Evolutionary conservation across 2,888 invertebrate genomes (phyloP), one percentile per base, ranked within the genome.

Genomic region (Aleiodes testaceus): DNA sequence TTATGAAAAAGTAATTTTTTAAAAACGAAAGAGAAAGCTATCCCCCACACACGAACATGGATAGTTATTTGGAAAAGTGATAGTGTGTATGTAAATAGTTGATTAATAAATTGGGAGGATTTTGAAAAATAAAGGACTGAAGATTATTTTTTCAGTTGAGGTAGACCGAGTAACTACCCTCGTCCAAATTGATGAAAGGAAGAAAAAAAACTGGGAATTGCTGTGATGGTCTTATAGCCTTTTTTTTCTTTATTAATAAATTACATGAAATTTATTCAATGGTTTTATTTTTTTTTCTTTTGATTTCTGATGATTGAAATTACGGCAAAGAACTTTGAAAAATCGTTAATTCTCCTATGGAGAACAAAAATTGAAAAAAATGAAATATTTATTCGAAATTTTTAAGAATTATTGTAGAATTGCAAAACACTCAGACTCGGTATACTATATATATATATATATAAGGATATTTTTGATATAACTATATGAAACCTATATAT

Each of bases 401-500:
- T 78, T 73, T 72, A 72, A 79, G 79, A 80, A 82, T 80, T 77
- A 82, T 79, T 79, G 76, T 77, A 79, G 9, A 16, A 26, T 59
- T 42, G 59, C 55, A 30, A 79, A 72, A 81, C 83, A 85, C 82
- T 81, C 75, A 53, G 36, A 63, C 20, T 53, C 72, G 77, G 82
- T 84, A 85, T 81, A 80, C 79, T 84, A 82, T 81, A 81, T 80
- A 78, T 80, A 79, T 79, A 80, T 80, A 82, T 81, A 84, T 79
- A 81, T 87, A 86, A 87, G 85, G 82, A 87, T 87, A 87, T 87
- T 87, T 87, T 87, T 87, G 86, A 87, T 87, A 87, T 87, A 84
- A 84, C 81, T 85, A 26, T 26, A 26, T 26, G 26, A 26, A 26
- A 26, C 26, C 26, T 26, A 26, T 26, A 26, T 26, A 26, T 26